Conservation (phyloP, 2,113 vertebrate genomes). For the Eidolon helvum region DNA sequence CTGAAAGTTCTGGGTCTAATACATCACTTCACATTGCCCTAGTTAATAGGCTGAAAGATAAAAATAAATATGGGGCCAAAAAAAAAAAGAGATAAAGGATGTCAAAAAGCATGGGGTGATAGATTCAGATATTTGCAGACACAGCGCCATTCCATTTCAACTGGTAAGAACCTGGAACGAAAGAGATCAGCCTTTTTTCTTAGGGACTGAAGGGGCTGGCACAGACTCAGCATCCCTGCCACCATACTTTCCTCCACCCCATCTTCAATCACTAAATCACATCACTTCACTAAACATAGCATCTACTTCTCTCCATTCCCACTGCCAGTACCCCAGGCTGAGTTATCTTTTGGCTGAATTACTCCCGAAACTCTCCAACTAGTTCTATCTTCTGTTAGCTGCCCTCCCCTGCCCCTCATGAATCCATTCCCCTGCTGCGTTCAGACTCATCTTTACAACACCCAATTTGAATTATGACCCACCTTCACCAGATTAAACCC, state of each 20-base stretch:
- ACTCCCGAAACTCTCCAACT: not conserved
- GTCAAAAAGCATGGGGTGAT: not conserved
- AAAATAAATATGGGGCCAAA: not conserved
- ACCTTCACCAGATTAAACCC: not conserved
- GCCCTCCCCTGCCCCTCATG: not conserved
- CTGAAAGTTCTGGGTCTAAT: not conserved
- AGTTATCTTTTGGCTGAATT: not conserved
- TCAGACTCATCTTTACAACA: not conserved
- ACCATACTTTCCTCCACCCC: accelerated
- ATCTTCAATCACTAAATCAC: not conserved
- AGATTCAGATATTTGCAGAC: not conserved
- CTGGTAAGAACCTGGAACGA: not conserved
- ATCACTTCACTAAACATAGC: not conserved
- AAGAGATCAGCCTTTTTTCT: not conserved
- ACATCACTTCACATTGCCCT: not conserved
- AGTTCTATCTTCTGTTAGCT: not conserved
- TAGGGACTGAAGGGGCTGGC: not conserved
- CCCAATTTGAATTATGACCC: not conserved
- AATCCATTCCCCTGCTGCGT: not conserved
- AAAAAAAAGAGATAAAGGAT: not conserved
- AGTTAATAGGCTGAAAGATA: not conserved
- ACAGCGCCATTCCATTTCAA: not conserved
- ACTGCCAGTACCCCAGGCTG: too few species aligned
- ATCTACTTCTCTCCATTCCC: not conserved
- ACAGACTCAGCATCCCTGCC: not conserved